A percentile compares a stretch with the other conserved stretches of the same genome.
Evolutionary conservation across 2,113 vertebrate species (phyloP).

Genomic region (Amphiprion percula): DNA sequence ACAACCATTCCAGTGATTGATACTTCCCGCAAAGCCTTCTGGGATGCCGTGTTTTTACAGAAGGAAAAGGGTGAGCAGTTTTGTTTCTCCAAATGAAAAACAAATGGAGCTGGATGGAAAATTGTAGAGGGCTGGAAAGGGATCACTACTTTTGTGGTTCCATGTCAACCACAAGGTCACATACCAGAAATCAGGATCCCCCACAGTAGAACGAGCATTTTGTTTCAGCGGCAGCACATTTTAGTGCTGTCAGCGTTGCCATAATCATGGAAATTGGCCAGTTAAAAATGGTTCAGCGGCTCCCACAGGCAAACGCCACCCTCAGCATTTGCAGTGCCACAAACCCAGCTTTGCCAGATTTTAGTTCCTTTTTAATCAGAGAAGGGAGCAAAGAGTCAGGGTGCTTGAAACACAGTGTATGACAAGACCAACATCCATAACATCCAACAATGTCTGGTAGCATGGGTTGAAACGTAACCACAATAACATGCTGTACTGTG

Average conservation of each 20-base stretch:
- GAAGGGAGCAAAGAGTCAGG: neutral
- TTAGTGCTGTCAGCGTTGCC: conserved; percentile 55
- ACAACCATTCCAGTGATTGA: conserved; percentile 74
- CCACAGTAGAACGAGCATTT: conserved; percentile 61
- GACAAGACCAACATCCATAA: conserved; percentile 50
- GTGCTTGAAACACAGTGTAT: conserved; percentile 4
- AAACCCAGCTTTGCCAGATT: conserved; percentile 27
- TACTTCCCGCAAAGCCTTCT: conserved; percentile 74
- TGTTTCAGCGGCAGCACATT: conserved; percentile 65
- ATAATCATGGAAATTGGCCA: conserved; percentile 63
- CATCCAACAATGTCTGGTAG: conserved; percentile 45
- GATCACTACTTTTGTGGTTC: conserved; percentile 77
- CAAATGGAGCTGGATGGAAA: conserved; percentile 77
- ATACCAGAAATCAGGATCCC: conserved; percentile 79
- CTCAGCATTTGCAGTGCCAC: conserved; percentile 25
- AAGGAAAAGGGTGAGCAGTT: conserved; percentile 75
- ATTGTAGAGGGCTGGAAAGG: conserved; percentile 71
- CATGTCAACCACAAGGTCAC: conserved; percentile 78
- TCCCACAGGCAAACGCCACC: conserved; percentile 33
- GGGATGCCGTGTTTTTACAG: conserved; percentile 82
- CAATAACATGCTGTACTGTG: conserved; percentile 52
- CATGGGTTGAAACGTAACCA: conserved; percentile 54
- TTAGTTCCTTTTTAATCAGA: neutral
- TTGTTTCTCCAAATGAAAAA: conserved; percentile 80
- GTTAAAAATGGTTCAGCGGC: conserved; percentile 58